These are phyloP conservation scores for Abramis brama DNA, from an alignment of 2,113 vertebrate genomes.

Conservation along the genomic window DNA sequence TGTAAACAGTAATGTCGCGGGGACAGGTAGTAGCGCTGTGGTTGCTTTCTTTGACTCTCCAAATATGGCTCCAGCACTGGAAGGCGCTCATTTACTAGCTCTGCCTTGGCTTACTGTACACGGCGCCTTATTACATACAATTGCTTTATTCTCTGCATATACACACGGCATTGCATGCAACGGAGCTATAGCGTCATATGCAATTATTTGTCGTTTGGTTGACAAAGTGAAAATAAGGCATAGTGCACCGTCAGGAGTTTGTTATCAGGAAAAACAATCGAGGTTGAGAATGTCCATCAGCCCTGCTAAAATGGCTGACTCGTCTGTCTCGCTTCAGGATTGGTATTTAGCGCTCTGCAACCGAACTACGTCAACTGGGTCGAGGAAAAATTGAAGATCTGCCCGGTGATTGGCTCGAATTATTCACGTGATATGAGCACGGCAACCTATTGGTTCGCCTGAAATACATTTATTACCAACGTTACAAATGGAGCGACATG, in stretches of 20 bases:
- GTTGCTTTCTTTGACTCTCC: neutral
- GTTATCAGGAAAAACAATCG: slow-evolving; percentile 23
- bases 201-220: neutral
- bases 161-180: neutral
- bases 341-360: slow-evolving; percentile 78
- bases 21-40: neutral
- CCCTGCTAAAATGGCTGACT: slow-evolving; percentile 82
- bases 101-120: slow-evolving; percentile 14
- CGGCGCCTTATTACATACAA: neutral
- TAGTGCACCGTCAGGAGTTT: slow-evolving; percentile 27
- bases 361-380: slow-evolving; percentile 76
- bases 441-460: slow-evolving; percentile 45
- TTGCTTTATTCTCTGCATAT: slow-evolving; percentile 18
- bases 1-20: neutral
- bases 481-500: slow-evolving; percentile 13
- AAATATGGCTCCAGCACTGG: slow-evolving; percentile 23
- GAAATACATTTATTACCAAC: neutral
- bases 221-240: neutral
- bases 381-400: slow-evolving; percentile 53
- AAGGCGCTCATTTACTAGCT: slow-evolving; percentile 23
- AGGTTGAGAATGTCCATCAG: slow-evolving; percentile 53
- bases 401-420: slow-evolving; percentile 65
- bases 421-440: slow-evolving; percentile 9
- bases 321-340: slow-evolving; percentile 76
- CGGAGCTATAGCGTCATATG: neutral